phyloP scores from a whole-genome alignment of 2,797 vertebrate genomes.

The Streptopelia turtur region DNA sequence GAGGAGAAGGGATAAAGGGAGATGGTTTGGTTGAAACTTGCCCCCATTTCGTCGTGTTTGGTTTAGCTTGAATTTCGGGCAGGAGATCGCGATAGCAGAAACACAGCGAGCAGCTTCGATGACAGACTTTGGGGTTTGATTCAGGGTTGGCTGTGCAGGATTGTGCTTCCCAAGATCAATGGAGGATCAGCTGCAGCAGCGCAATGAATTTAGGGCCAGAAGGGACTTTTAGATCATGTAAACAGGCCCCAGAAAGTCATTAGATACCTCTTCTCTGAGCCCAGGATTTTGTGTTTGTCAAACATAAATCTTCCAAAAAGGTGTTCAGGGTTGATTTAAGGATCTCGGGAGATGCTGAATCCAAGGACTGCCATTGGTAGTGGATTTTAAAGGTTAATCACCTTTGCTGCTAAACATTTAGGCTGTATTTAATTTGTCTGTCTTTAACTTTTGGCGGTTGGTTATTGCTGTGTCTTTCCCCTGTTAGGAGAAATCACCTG shows the following conservation, averaged over 20 bases:
- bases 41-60: neutral
- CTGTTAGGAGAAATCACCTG: neutral
- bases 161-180: neutral
- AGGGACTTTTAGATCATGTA: constrained; percentile 43
- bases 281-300: constrained; percentile 27
- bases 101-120: neutral
- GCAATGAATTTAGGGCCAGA: constrained; percentile 40
- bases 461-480: constrained; percentile 8
- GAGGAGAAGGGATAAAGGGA: neutral
- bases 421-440: constrained; percentile 57
- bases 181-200: neutral
- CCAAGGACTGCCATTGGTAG: neutral
- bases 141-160: neutral
- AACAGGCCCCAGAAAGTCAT: constrained; percentile 38
- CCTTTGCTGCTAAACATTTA: constrained; percentile 52
- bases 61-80: neutral
- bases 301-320: constrained; percentile 54
- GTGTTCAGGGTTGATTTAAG: constrained; percentile 48
- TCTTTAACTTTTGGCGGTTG: constrained; percentile 16
- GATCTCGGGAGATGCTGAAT: constrained; percentile 21
- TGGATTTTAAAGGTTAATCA: constrained; percentile 68
- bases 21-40: neutral
- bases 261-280: constrained; percentile 26
- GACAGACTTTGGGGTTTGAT: neutral
- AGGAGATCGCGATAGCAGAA: neutral